Conservation (phyloP, 2,888 invertebrate genomes). For the Torymus texanus region DNA sequence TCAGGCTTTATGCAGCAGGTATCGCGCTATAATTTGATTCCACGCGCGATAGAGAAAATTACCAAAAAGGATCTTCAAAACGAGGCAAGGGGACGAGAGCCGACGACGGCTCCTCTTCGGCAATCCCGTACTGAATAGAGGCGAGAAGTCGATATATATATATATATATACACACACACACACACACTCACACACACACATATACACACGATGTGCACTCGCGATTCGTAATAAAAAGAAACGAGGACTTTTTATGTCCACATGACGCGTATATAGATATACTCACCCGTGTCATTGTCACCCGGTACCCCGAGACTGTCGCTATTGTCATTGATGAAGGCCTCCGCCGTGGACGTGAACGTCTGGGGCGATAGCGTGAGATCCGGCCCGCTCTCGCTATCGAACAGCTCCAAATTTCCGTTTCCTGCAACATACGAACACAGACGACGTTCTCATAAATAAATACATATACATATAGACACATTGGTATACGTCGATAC, state of each 20-base stretch:
- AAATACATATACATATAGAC: neutral
- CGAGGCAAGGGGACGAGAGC: neutral
- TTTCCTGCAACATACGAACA: conserved; percentile 67
- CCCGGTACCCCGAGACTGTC: conserved; percentile 80
- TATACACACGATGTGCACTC: neutral
- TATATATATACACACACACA: no score
- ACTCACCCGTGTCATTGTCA: conserved; percentile 79
- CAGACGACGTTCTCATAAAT: conserved; percentile 10
- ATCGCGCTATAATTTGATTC: conserved; percentile 31
- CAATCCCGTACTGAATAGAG: neutral
- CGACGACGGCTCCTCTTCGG: neutral
- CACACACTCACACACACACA: neutral
- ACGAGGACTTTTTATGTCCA: neutral
- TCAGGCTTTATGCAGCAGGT: neutral
- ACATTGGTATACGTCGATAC: neutral
- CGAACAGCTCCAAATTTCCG: conserved; percentile 78
- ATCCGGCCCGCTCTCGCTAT: conserved; percentile 80
- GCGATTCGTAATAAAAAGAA: conserved; percentile 33
- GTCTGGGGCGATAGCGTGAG: conserved; percentile 80
- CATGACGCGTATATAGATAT: neutral
- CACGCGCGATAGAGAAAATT: conserved; percentile 38
- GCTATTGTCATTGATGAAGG: conserved; percentile 81
- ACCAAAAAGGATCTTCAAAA: conserved; percentile 13
- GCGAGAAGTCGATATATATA: conserved; percentile 29
- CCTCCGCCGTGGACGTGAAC: conserved; percentile 80